Evolutionary conservation across 2,797 vertebrate genomes (phyloP).

Genomic region (Hypotaenidia philippensis): DNA sequence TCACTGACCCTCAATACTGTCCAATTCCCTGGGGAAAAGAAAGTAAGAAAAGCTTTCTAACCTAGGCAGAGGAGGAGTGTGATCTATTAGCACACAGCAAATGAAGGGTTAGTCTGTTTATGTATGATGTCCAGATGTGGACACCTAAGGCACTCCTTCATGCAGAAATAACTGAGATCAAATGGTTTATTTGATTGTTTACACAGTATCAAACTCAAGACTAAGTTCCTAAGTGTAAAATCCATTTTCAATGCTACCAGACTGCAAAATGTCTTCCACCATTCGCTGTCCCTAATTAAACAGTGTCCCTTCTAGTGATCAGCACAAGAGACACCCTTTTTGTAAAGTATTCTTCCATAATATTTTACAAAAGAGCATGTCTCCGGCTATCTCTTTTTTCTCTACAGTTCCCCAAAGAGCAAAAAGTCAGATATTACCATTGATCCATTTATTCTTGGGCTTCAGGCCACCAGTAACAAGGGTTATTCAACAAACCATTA

Average conservation of each 20-base stretch:
- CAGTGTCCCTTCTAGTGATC: accelerated
- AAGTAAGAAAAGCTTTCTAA: not conserved
- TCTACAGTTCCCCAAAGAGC: not conserved
- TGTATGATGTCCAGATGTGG: not conserved
- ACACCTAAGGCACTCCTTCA: not conserved
- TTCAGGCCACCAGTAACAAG: not conserved
- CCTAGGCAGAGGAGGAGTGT: not conserved
- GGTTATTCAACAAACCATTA: accelerated
- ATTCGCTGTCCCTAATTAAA: not conserved
- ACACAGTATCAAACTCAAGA: not conserved
- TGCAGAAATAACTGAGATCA: not conserved
- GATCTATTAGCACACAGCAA: not conserved
- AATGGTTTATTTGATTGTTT: not conserved
- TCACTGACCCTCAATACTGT: not conserved
- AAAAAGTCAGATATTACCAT: not conserved
- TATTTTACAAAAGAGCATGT: not conserved
- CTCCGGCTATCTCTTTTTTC: not conserved
- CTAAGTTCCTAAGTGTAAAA: not conserved
- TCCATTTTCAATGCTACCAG: not conserved
- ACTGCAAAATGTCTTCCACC: not conserved
- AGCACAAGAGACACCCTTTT: not conserved
- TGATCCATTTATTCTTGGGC: too few relatives aligned
- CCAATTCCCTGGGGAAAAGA: not conserved
- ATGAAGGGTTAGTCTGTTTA: not conserved
- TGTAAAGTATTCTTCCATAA: not conserved